A percentile compares a stretch with the other conserved stretches of the same genome.
Evolutionary conservation across 2,888 invertebrate species (phyloP).

Genomic region (Agrotis segetum): DNA sequence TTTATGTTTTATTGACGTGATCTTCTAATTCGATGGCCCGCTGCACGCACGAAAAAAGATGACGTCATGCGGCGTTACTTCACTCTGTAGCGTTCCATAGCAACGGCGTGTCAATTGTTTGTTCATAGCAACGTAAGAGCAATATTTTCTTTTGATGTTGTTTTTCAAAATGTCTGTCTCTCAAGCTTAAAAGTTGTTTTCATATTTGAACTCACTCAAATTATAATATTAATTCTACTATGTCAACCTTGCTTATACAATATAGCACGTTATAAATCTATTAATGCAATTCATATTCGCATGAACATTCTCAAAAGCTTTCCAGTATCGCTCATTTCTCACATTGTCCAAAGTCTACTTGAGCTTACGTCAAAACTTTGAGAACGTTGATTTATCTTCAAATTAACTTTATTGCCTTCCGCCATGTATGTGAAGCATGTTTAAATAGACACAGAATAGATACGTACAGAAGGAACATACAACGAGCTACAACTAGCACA

Average conservation of each 20-base stretch:
- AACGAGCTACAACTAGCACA: not conserved
- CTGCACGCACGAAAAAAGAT: too few species aligned
- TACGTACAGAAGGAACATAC: not conserved
- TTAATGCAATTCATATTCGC: not conserved
- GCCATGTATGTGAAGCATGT: conserved; percentile 14
- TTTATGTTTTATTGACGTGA: not conserved
- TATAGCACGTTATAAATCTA: not conserved
- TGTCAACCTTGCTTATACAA: too few species aligned
- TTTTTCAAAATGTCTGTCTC: too few species aligned
- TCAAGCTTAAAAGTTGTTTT: too few species aligned
- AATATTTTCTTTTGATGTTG: too few species aligned
- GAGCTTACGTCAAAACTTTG: conserved; percentile 55
- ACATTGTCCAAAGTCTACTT: conserved; percentile 35
- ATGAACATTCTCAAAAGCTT: conserved; percentile 17
- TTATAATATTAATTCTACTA: too few species aligned
- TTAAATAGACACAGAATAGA: conserved; percentile 9
- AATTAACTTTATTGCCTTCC: conserved; percentile 61
- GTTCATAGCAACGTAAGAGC: too few species aligned
- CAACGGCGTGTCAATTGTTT: too few species aligned
- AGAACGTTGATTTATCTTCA: conserved; percentile 59
- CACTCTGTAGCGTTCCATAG: too few species aligned
- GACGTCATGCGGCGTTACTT: too few species aligned
- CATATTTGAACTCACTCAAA: too few species aligned
- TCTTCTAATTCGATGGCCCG: too few species aligned
- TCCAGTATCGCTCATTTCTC: conserved; percentile 36